A percentile compares a stretch with the other conserved stretches of the same genome.
Conservation (phyloP, 2,113 vertebrate genomes). For the Psittacula cyanocephala region DNA sequence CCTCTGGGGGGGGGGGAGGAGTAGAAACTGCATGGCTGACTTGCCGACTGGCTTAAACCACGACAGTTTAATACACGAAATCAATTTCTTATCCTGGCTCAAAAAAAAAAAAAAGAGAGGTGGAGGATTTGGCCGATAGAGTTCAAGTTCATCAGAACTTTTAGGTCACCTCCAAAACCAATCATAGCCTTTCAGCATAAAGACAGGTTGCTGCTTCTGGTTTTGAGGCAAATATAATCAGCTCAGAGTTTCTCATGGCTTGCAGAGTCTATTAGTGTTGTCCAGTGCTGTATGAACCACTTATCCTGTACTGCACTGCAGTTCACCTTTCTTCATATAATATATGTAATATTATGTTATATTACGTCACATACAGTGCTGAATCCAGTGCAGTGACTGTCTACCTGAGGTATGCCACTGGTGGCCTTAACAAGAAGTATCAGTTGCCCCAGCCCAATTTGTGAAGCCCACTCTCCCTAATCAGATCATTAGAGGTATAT, state of each 20-base stretch:
- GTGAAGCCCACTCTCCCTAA: neutral
- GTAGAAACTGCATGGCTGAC: too few species aligned
- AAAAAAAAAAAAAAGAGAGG: neutral
- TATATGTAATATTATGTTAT: neutral
- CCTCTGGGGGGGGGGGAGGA: too few species aligned
- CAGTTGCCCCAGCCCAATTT: neutral
- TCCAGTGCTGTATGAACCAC: neutral
- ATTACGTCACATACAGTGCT: neutral
- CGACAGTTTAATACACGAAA: neutral
- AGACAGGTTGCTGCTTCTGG: neutral
- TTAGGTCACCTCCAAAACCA: neutral
- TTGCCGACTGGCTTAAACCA: too few species aligned
- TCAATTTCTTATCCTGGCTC: neutral
- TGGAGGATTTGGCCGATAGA: neutral
- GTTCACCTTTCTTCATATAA: neutral
- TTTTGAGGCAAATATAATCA: neutral
- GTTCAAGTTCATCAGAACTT: neutral
- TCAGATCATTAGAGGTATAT: neutral
- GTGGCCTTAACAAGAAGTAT: neutral
- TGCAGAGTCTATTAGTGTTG: neutral
- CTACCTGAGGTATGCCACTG: neutral
- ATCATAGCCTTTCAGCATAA: neutral
- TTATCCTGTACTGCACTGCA: accelerated
- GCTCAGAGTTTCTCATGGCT: neutral
- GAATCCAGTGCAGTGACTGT: neutral